Evolutionary conservation across 2,113 vertebrate genomes (phyloP).

Genomic region (Platysternon megacephalum): DNA sequence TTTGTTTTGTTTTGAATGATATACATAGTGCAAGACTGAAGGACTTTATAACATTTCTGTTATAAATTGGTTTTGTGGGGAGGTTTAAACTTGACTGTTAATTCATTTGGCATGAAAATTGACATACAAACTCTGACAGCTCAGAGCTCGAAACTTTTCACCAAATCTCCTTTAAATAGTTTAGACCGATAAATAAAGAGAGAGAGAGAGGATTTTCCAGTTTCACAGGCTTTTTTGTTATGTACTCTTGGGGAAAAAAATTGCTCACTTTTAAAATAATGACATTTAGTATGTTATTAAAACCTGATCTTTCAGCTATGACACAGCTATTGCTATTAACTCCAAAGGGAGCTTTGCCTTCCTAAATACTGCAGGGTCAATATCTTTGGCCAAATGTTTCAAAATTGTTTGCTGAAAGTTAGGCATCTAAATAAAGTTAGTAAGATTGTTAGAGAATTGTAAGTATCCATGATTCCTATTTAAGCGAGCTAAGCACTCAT

Average conservation of each 20-base stretch:
- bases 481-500: not conserved
- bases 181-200: not conserved
- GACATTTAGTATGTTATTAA: constrained; percentile 41
- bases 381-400: constrained; percentile 7
- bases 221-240: constrained; percentile 13
- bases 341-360: constrained; percentile 17
- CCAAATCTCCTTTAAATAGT: constrained; percentile 39
- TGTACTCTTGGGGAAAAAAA: not conserved
- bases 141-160: constrained; percentile 50
- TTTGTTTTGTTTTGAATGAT: constrained; percentile 53
- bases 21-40: not conserved
- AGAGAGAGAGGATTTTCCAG: not conserved
- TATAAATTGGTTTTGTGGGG: constrained; percentile 37
- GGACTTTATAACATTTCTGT: constrained; percentile 48
- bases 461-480: not conserved
- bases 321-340: constrained; percentile 2
- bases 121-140: constrained; percentile 45
- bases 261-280: constrained; percentile 27
- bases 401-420: constrained; percentile 1
- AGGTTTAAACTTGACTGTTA: constrained; percentile 43
- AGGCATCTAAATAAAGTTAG: not conserved
- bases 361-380: not conserved
- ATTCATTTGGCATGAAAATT: constrained; percentile 46
- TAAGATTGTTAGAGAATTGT: not conserved
- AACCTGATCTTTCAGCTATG: constrained; percentile 23